Evolutionary conservation across 2,888 invertebrate species (phyloP).

Genomic region (Prosapia bicincta): DNA sequence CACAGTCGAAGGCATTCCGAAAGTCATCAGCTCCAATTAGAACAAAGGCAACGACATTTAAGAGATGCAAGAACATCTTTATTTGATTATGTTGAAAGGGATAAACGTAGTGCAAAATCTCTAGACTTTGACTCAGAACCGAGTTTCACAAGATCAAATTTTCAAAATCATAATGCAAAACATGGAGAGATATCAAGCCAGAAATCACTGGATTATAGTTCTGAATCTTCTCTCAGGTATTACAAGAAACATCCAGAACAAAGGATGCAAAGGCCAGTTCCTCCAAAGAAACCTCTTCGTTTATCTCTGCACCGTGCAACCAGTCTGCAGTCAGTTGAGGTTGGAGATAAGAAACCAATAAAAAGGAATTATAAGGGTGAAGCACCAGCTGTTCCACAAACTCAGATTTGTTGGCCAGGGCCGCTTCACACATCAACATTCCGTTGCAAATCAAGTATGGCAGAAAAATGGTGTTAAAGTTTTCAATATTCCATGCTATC

Average conservation of each 20-base stretch:
- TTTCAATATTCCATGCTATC: too few relatives aligned
- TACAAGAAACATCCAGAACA: conserved; percentile 44
- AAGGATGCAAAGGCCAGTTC: conserved; percentile 63
- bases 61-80: conserved; percentile 35
- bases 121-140: conserved; percentile 35
- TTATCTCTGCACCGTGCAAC: conserved; percentile 79
- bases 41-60: conserved; percentile 34
- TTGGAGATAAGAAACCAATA: conserved; percentile 50
- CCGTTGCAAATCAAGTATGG: conserved; percentile 17
- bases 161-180: conserved; percentile 47
- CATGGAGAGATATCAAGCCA: conserved; percentile 51
- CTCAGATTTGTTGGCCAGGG: conserved; percentile 15
- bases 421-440: conserved; percentile 16
- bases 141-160: conserved; percentile 16
- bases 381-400: conserved; percentile 41
- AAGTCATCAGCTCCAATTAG: conserved; percentile 32
- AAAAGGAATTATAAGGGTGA: conserved; percentile 59
- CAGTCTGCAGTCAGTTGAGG: conserved; percentile 70
- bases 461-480: conserved; percentile 28
- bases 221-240: conserved; percentile 35
- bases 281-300: conserved; percentile 80
- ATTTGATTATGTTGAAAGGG: conserved; percentile 32
- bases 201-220: conserved; percentile 64
- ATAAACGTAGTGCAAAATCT: conserved; percentile 31
- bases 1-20: conserved; percentile 21